Conservation (phyloP, 2,113 vertebrate genomes). For the Carlito syrichta region DNA sequence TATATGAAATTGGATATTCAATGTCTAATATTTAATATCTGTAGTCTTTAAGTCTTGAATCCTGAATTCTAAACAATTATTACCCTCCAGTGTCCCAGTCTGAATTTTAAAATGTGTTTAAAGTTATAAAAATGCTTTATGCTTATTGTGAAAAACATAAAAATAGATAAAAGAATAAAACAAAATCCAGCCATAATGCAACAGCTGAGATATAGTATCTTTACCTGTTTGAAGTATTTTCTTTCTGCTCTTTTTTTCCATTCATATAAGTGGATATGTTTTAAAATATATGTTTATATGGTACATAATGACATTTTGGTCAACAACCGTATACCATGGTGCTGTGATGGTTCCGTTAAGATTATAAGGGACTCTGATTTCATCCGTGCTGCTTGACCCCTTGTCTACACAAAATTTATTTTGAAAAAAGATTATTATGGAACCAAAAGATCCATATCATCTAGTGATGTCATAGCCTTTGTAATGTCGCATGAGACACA, state of each 20-base stretch:
- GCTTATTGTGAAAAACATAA: not conserved
- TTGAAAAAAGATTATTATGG: not conserved
- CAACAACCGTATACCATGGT: not conserved
- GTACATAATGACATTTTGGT: not conserved
- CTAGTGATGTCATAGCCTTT: not conserved
- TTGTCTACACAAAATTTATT: no score
- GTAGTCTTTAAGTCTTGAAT: not conserved
- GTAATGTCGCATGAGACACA: no score
- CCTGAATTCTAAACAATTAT: not conserved
- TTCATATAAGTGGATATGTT: not conserved
- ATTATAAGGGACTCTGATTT: no score
- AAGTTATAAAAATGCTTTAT: not conserved
- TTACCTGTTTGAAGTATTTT: not conserved
- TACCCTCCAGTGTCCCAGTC: not conserved
- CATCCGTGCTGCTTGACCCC: no score
- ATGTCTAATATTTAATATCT: not conserved
- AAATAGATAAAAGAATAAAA: not conserved
- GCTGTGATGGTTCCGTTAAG: not conserved
- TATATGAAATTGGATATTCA: not conserved
- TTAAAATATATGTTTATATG: not conserved
- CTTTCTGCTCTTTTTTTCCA: not conserved
- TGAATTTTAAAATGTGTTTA: not conserved
- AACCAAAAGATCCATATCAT: not conserved
- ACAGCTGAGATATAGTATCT: not conserved
- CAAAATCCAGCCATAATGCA: not conserved